Evolutionary conservation across 2,888 invertebrate genomes (phyloP).

Genomic region (Aspidiotus destructor): DNA sequence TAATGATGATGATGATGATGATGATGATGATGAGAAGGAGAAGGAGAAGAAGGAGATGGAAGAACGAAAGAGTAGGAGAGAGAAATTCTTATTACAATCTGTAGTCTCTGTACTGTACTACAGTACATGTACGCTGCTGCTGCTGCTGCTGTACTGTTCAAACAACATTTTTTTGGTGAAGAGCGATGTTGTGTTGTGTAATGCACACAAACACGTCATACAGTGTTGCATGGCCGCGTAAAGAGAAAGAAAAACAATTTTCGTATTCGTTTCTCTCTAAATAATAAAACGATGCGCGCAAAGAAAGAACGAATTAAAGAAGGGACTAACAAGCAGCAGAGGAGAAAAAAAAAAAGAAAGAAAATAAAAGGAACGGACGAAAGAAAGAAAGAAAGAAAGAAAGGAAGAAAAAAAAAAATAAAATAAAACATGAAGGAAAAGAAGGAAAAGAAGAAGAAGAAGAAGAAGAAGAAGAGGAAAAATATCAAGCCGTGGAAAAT

Average conservation of each 20-base stretch:
- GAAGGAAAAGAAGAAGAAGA: neutral
- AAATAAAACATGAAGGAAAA: conserved; percentile 9
- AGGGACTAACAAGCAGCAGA: neutral
- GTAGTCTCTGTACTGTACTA: too few relatives aligned
- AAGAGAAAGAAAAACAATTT: neutral
- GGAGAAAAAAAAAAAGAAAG: neutral
- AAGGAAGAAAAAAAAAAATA: conserved; percentile 5
- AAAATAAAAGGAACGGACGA: neutral
- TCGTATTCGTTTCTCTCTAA: neutral
- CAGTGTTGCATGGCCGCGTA: too few relatives aligned
- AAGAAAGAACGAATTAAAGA: neutral
- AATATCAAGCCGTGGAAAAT: conserved; percentile 9
- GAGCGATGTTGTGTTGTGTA: too few relatives aligned
- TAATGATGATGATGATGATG: too few relatives aligned
- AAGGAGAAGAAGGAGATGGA: neutral
- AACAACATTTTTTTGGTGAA: too few relatives aligned
- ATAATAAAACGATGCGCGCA: neutral
- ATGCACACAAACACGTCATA: too few relatives aligned
- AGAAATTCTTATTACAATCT: too few relatives aligned
- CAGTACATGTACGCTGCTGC: too few relatives aligned
- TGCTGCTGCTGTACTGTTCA: too few relatives aligned
- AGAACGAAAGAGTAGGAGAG: neutral
- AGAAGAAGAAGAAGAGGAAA: neutral
- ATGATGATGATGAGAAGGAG: neutral
- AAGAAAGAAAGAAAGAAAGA: neutral